A percentile compares a stretch with the other conserved stretches of the same genome.
Evolutionary conservation across 2,113 vertebrate species (phyloP).

Genomic region (Climacteris rufus): DNA sequence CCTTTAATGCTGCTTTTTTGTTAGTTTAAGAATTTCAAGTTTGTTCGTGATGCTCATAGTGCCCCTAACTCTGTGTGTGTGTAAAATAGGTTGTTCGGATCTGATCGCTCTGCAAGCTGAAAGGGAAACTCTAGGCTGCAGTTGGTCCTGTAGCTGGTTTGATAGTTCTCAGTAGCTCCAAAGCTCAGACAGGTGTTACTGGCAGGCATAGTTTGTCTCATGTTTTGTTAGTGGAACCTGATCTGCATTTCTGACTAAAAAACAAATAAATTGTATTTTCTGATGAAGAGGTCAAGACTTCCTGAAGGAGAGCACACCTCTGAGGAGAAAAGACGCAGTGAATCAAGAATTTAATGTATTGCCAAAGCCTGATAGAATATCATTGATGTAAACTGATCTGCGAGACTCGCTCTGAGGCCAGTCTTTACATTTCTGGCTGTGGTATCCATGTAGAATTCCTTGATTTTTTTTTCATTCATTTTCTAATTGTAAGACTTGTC

Average conservation of each 20-base stretch:
- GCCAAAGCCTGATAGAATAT: not conserved
- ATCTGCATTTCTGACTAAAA: not conserved
- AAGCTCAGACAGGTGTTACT: not conserved
- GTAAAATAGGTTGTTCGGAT: not conserved
- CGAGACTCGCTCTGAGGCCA: rapidly evolving
- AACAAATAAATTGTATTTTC: not conserved
- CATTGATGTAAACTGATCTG: not conserved
- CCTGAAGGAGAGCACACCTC: not conserved
- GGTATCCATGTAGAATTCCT: not conserved
- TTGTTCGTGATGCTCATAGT: not conserved
- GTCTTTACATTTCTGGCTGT: not conserved
- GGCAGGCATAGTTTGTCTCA: not conserved
- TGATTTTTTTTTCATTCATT: not conserved
- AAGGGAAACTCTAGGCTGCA: not conserved
- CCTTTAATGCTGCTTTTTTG: not conserved
- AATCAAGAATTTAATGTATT: not conserved
- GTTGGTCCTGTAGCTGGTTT: not conserved
- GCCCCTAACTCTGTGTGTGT: not conserved
- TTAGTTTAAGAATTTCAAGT: not conserved
- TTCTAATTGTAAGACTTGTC: not conserved
- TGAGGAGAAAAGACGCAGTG: not conserved
- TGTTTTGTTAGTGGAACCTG: not conserved
- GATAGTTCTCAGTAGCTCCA: not conserved
- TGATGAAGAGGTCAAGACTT: not conserved
- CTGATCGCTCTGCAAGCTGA: not conserved